Conservation (phyloP, 2,888 invertebrate species). For the Marasmarcha lunaedactyla region DNA sequence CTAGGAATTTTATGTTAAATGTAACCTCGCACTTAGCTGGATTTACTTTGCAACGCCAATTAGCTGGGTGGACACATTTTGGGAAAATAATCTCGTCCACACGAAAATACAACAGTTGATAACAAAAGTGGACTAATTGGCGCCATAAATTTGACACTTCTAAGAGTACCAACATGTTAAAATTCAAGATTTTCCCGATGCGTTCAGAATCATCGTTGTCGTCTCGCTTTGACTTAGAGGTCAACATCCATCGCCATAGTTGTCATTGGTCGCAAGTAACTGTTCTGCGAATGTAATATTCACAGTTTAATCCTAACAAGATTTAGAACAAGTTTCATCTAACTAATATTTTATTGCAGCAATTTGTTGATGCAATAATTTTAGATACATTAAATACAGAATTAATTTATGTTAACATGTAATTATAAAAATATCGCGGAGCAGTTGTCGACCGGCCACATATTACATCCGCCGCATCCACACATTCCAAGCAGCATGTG, state of each 20-base stretch:
- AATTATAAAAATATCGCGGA: too few species aligned
- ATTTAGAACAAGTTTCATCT: neutral
- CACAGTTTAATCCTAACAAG: too few species aligned
- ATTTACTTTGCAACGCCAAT: slow-evolving; percentile 39
- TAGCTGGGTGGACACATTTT: slow-evolving; percentile 30
- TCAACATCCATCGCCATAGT: slow-evolving; percentile 45
- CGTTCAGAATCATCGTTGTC: slow-evolving; percentile 29
- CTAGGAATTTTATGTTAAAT: slow-evolving; percentile 24
- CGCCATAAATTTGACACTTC: slow-evolving; percentile 10
- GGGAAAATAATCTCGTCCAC: slow-evolving; percentile 31
- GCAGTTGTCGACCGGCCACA: slow-evolving; percentile 14
- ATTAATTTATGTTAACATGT: too few species aligned
- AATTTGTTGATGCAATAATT: too few species aligned
- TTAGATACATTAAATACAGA: too few species aligned
- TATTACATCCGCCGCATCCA: slow-evolving; percentile 52
- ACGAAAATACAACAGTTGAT: too few species aligned
- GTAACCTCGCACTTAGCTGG: slow-evolving; percentile 21
- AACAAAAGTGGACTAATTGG: slow-evolving; percentile 24
- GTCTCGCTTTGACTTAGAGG: slow-evolving; percentile 56
- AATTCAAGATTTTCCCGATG: slow-evolving; percentile 37
- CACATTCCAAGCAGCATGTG: slow-evolving; percentile 67
- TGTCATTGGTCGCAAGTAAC: slow-evolving; percentile 30
- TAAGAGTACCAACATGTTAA: slow-evolving; percentile 12
- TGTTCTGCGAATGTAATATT: slow-evolving; percentile 24
- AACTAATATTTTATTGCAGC: neutral